Base-by-base conservation (phyloP, 2,797 vertebrate species). In the Malurus leucopterus region DNA sequence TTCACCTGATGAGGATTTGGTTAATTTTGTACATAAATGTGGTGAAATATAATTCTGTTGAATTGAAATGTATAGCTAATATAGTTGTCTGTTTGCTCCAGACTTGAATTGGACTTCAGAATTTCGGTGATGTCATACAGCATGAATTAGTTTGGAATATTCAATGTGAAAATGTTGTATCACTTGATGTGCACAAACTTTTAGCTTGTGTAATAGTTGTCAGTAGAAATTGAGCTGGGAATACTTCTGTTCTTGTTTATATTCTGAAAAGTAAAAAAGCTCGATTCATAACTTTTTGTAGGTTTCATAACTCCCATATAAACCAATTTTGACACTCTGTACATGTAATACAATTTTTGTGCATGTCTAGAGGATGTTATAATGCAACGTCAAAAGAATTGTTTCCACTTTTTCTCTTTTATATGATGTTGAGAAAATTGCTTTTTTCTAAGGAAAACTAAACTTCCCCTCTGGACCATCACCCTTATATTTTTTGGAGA, bases 161-260 rank as follows among this genome's bases (percentile, higher is more conserved):
- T 93, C 59, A 53, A 38, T 23, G 58, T 71, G 72, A 92, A 81
- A 93, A 61, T 74, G 15, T 83, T 93, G 18, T 75, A 50, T 90
- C 68, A 76, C 68, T 64, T 86, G 68, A 15, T 55, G 26, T 90
- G 58, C 68, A 43, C 19, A 49, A 38, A 53, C 57, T 74, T 87
- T n/a, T n/a, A 58, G 24, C 30, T 65, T 68, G 13, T 44, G 6
- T 61, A 23, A 6, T 69, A 67, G 27, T 63, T 49, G 86, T 82
- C 29, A 30, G 30, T 74, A 26, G 65, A 73, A 64, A 74, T 67
- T 64, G 30, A 67, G 29, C 22, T 86, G 58, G 67, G 54, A 73
- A 47, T 84, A n/a, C 17, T 61, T 88, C 16, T 62, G 7, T 58
- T 80, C 14, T 17, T 70, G 32, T 32, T 79, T 89, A 74, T n/a